These are phyloP conservation scores for Microtus californicus DNA, from an alignment of 2,797 vertebrate species.

Conservation along the genomic window DNA sequence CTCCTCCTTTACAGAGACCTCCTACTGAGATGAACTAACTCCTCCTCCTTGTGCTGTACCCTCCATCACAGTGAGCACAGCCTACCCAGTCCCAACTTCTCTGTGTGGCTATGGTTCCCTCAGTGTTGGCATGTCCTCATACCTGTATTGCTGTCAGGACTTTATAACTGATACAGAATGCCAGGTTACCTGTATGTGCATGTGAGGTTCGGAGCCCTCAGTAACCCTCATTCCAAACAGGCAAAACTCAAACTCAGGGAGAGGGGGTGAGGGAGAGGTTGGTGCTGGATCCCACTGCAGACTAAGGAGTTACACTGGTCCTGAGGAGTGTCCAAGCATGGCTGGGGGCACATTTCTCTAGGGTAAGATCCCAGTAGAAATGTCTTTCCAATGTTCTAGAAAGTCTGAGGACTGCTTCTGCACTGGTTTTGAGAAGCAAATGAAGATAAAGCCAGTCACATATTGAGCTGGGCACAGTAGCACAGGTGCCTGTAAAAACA, in stretches of 20 bases:
- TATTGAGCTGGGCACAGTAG: background rate
- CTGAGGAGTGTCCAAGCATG: background rate
- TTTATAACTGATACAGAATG: background rate
- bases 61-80: background rate
- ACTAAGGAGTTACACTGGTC: background rate
- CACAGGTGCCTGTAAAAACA: background rate
- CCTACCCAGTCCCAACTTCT: background rate
- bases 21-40: no score
- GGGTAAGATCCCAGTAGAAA: background rate
- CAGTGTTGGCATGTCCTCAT: background rate
- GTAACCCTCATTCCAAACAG: background rate
- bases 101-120: background rate
- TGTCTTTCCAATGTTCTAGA: background rate
- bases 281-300: background rate
- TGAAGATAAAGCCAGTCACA: background rate
- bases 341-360: background rate
- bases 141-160: background rate
- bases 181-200: background rate
- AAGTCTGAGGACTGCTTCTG: background rate
- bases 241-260: background rate
- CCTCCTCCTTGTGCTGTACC: background rate
- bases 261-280: background rate
- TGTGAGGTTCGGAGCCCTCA: background rate
- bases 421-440: conserved; percentile 26
- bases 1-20: background rate